Percentiles rank a stretch among this genome's conserved stretches.
phyloP scores from a whole-genome alignment of 1,140 invertebrate species.

The Monomorium pharaonis region DNA sequence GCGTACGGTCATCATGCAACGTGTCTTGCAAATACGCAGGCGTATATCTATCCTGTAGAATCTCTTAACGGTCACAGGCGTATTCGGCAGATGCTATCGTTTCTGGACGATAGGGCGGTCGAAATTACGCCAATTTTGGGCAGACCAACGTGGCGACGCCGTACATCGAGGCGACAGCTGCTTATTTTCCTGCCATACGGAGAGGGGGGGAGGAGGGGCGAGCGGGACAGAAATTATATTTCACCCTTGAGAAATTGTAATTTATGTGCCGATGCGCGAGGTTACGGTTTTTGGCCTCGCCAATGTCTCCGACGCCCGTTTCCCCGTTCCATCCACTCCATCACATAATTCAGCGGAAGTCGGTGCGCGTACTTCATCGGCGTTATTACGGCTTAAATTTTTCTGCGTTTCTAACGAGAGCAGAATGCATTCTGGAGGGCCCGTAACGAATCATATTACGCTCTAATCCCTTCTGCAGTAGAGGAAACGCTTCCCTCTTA shows the following conservation, averaged over 20 bases:
- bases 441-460: conserved; percentile 19
- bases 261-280: conserved; percentile 5
- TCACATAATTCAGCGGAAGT: not conserved
- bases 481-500: not conserved
- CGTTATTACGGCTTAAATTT: conserved; percentile 36
- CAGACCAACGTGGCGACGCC: not conserved
- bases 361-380: conserved; percentile 6
- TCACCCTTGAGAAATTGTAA: conserved; percentile 52
- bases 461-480: conserved; percentile 8
- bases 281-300: conserved; percentile 18
- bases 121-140: conserved; percentile 50
- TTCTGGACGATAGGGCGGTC: conserved; percentile 34
- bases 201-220: not conserved
- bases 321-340: not conserved
- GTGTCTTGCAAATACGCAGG: not conserved
- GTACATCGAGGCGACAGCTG: conserved; percentile 41
- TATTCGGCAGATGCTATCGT: conserved; percentile 54
- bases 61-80: conserved; percentile 2
- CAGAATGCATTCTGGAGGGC: conserved; percentile 9
- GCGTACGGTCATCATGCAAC: not conserved
- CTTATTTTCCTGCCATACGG: conserved; percentile 27
- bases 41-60: conserved; percentile 30
- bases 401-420: conserved; percentile 13
- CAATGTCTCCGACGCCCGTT: not conserved
- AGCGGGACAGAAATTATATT: conserved; percentile 34